Percentiles rank a stretch among this genome's conserved stretches.
Evolutionary conservation across 2,797 vertebrate species (phyloP).

Genomic region (Rhadinocentrus ornatus): DNA sequence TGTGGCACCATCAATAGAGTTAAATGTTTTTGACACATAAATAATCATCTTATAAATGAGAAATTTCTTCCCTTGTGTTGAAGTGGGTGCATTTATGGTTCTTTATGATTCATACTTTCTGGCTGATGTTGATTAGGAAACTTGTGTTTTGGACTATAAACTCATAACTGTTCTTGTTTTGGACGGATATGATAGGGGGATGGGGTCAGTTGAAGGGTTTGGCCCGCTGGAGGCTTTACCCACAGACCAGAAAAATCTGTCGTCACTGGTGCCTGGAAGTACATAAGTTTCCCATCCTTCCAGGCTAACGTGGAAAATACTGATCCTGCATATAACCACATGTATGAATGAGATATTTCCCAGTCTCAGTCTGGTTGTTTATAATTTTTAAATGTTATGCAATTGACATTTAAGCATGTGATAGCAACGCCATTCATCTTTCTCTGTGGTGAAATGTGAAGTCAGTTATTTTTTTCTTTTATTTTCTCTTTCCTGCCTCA

Average conservation of each 20-base stretch:
- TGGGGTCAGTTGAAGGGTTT: slow-evolving; percentile 61
- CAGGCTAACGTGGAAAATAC: slow-evolving; percentile 66
- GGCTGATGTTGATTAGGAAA: slow-evolving; percentile 31
- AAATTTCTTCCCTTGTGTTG: not conserved
- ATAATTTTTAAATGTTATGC: slow-evolving; percentile 35
- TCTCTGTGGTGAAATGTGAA: slow-evolving; percentile 55
- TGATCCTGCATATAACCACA: slow-evolving; percentile 42
- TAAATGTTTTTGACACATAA: not conserved
- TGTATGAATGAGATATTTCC: slow-evolving; percentile 51
- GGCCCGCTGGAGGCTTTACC: slow-evolving; percentile 35
- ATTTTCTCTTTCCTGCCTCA: slow-evolving; percentile 52
- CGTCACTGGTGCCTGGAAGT: slow-evolving; percentile 61
- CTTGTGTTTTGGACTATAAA: not conserved
- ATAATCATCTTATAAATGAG: not conserved
- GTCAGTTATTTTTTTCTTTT: slow-evolving; percentile 28
- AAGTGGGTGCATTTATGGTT: slow-evolving; percentile 4
- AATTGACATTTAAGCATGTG: slow-evolving; percentile 16
- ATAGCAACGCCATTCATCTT: slow-evolving; percentile 49
- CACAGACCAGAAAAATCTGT: slow-evolving; percentile 58
- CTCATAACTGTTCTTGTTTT: slow-evolving; percentile 42
- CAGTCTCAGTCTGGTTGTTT: slow-evolving; percentile 37
- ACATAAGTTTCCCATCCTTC: slow-evolving; percentile 36
- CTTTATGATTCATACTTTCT: slow-evolving; percentile 24
- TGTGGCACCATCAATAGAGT: too few species aligned
- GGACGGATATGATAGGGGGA: slow-evolving; percentile 18